phyloP scores from a whole-genome alignment of 1,140 invertebrate genomes.

The Drosophila sulfurigaster region DNA sequence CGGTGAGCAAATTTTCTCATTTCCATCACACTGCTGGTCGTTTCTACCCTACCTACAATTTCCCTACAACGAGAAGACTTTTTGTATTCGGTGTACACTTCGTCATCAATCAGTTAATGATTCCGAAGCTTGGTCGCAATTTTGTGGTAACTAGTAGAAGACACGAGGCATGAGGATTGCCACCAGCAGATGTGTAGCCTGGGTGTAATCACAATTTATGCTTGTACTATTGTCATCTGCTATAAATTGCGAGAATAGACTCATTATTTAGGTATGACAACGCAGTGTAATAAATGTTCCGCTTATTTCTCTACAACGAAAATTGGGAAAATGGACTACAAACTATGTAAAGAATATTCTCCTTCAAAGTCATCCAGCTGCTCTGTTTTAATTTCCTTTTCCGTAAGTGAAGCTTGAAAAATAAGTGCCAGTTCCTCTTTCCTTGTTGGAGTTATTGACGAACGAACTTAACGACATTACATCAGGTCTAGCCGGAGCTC shows the following conservation, averaged over 20 bases:
- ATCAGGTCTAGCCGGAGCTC: conserved; percentile 63
- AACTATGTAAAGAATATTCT: conserved; percentile 9
- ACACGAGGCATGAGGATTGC: neutral
- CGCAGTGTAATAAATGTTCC: conserved; percentile 68
- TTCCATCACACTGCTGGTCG: neutral
- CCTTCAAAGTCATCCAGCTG: too few species aligned
- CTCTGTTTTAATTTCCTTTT: conserved; percentile 70
- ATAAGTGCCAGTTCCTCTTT: neutral
- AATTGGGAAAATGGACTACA: conserved; percentile 19
- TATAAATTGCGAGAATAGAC: conserved; percentile 63
- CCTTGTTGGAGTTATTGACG: conserved; percentile 72
- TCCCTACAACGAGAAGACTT: neutral
- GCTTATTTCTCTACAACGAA: conserved; percentile 63
- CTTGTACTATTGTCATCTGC: conserved; percentile 67
- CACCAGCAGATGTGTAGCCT: conserved; percentile 46
- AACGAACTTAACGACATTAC: conserved; percentile 72
- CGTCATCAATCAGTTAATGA: conserved; percentile 75
- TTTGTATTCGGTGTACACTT: conserved; percentile 17
- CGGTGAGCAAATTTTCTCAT: conserved; percentile 58
- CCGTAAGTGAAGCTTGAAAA: conserved; percentile 34
- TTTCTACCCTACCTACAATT: neutral
- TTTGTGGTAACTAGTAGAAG: conserved; percentile 27
- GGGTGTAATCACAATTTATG: conserved; percentile 76
- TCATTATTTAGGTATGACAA: conserved; percentile 75
- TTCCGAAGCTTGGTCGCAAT: conserved; percentile 49